Evolutionary conservation across 2,888 invertebrate species (phyloP), one percentile per base, ranked within the genome.

Genomic region (Rhabditoides inermis): DNA sequence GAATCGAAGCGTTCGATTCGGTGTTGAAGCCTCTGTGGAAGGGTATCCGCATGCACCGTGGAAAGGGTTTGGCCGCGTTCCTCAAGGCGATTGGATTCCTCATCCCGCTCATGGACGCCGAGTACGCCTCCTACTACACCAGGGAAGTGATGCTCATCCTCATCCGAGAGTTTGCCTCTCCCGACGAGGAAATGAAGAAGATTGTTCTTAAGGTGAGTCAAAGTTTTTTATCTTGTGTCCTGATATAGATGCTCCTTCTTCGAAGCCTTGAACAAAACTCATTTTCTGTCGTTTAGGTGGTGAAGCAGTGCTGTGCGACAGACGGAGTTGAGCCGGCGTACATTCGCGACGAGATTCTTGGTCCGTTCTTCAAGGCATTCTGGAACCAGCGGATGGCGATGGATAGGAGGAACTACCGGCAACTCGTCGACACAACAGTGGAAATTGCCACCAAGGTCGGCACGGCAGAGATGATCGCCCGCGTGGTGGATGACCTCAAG

Each of bases 131-230:
- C 79, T 98, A 98, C 79, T 98, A 99, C 77, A 99, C 98, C 1
- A 84, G 94, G 69, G 98, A 99, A 85, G 98, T 94, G 77, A 92
- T 92, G 92, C 81, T 91, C 79, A 98, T 98, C 78, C 82, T 99
- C 26, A 95, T 98, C 72, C 85, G 98, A 79, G 98, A 99, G 82
- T 99, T 99, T 79, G 94, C 94, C 80, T 95, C 95, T 53, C 98
- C 98, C 0, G 98, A 99, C 78, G 98, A 99, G 79, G 98, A 99
- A 83, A 99, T 99, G 98, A 99, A 99, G 79, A 99, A 99, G 78
- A 99, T 99, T 81, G 98, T 99, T 0, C 82, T 99, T 61, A 99
- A 99, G 83, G 88, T 86, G n/a, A 42, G 61, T 49, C 28, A 7
- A 26, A n/a, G 27, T 25, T 44, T 44, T 44, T 44, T 26, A 44